A percentile compares a stretch with the other conserved stretches of the same genome.
These are phyloP conservation scores for Schizaphis graminum DNA, from an alignment of 2,888 invertebrate genomes.

Conservation along the genomic window DNA sequence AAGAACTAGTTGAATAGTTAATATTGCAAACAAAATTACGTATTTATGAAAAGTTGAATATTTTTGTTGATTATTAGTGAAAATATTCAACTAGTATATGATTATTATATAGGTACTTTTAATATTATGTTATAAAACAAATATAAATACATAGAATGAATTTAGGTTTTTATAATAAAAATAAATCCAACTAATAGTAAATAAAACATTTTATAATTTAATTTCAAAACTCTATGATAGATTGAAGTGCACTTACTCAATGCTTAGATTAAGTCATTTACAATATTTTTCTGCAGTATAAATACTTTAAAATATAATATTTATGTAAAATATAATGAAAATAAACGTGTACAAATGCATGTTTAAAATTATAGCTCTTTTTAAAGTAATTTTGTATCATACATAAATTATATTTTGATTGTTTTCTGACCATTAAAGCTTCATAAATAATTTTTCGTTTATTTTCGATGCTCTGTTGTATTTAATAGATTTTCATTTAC, in stretches of 20 bases:
- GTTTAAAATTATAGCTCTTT: not conserved
- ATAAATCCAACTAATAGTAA: not conserved
- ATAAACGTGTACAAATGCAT: not conserved
- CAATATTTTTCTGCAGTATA: not conserved
- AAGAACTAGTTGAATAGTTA: not conserved
- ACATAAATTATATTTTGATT: not conserved
- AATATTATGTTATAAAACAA: not conserved
- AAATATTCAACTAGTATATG: too few species aligned
- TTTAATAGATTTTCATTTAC: not conserved
- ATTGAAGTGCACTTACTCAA: not conserved
- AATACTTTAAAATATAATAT: not conserved
- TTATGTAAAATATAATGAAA: not conserved
- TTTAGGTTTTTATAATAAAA: not conserved
- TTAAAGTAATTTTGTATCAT: not conserved
- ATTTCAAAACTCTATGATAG: not conserved
- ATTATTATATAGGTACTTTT: too few species aligned
- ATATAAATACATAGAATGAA: not conserved
- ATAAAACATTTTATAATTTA: not conserved
- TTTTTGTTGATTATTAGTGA: not conserved
- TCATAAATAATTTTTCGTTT: not conserved
- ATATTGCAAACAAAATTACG: not conserved
- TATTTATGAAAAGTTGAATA: not conserved
- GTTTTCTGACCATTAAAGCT: not conserved
- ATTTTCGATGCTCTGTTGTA: not conserved
- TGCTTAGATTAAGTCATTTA: not conserved